A percentile compares a stretch with the other conserved stretches of the same genome.
Conservation (phyloP, 2,888 invertebrate genomes). For the Xylota sylvarum region DNA sequence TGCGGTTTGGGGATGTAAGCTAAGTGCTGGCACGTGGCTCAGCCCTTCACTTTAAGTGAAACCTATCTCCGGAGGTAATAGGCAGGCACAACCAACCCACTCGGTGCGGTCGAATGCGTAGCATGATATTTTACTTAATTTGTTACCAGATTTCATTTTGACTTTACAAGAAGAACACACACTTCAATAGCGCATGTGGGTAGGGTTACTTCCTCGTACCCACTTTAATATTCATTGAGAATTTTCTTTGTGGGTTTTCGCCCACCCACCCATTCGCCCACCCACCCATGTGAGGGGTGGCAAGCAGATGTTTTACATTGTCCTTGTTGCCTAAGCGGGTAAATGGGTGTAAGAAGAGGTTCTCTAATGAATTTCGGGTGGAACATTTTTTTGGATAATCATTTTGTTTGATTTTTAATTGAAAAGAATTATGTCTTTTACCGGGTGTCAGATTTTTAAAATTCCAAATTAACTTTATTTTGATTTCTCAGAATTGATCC, state of each 20-base stretch:
- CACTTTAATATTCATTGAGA: constrained; percentile 15
- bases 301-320: constrained; percentile 5
- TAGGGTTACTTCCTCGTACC: neutral
- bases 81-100: neutral
- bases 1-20: constrained; percentile 15
- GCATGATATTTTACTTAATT: constrained; percentile 53
- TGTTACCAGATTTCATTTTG: constrained; percentile 38
- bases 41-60: constrained; percentile 19
- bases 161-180: neutral
- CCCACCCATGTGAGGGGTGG: neutral
- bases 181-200: neutral
- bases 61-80: constrained; percentile 1
- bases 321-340: constrained; percentile 9
- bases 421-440: neutral
- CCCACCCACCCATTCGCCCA: too few species aligned
- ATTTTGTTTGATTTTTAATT: constrained; percentile 5
- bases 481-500: neutral
- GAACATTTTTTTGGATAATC: constrained; percentile 4
- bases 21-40: constrained; percentile 46
- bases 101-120: constrained; percentile 48
- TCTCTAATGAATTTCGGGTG: constrained; percentile 12
- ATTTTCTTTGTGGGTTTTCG: constrained; percentile 1
- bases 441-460: neutral
- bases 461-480: neutral
- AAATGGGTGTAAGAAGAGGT: neutral